Evolutionary conservation across 2,113 vertebrate species (phyloP).

Genomic region (Atlantisia rogersi): DNA sequence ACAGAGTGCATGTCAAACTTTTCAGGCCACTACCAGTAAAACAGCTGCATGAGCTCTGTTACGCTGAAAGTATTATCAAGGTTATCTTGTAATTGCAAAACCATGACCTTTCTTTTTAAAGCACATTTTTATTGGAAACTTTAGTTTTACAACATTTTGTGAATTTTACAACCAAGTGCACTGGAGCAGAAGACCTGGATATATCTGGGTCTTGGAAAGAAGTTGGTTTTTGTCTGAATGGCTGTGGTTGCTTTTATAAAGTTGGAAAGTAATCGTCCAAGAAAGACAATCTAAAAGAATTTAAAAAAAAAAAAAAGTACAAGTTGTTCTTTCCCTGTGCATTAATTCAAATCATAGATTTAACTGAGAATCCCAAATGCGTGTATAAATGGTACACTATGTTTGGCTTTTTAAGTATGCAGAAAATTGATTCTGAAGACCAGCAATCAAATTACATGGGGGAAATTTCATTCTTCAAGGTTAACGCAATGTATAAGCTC

Average conservation of each 20-base stretch:
- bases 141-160: background rate
- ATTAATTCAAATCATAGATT: background rate
- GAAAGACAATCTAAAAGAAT: background rate
- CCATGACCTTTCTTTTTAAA: background rate
- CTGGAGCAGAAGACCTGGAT: background rate
- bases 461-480: slow-evolving; percentile 4
- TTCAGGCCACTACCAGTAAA: background rate
- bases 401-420: background rate
- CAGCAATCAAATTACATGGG: background rate
- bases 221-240: background rate
- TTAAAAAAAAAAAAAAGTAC: no score
- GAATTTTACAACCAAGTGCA: background rate
- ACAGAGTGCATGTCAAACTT: background rate
- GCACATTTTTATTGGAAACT: background rate
- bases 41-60: background rate
- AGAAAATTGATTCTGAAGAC: slow-evolving; percentile 11
- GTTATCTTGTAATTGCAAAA: background rate
- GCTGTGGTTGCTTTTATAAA: background rate
- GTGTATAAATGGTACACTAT: background rate
- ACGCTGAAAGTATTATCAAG: background rate
- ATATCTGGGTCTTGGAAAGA: background rate
- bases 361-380: background rate
- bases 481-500: background rate
- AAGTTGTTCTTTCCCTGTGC: background rate
- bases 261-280: background rate